phyloP scores from a whole-genome alignment of 2,888 invertebrate species.

The Drosophila koepferae region DNA sequence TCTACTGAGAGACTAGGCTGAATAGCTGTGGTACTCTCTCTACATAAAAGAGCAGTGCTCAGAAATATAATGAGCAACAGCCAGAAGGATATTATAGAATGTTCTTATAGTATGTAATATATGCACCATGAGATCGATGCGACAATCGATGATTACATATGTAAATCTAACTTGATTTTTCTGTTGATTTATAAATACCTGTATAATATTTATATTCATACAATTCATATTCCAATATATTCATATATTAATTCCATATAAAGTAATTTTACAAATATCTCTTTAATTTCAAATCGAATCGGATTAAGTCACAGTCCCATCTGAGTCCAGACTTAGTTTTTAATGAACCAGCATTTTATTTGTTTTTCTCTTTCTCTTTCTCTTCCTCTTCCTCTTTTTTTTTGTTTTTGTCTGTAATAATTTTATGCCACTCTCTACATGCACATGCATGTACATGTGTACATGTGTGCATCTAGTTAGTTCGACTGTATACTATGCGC shows the following conservation, averaged over 20 bases:
- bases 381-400: not conserved
- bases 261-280: not conserved
- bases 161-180: no score
- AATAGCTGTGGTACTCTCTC: no score
- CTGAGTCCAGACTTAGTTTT: not conserved
- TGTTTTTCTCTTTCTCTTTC: not conserved
- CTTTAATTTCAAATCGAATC: not conserved
- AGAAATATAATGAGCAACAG: not conserved
- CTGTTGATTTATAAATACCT: not conserved
- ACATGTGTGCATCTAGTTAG: slow-evolving; percentile 1
- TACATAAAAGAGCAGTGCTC: not conserved
- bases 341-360: slow-evolving; percentile 6
- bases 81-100: not conserved
- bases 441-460: not conserved
- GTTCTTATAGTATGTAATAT: not conserved
- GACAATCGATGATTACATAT: not conserved
- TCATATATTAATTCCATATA: not conserved
- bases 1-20: no score
- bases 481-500: not conserved
- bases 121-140: not conserved
- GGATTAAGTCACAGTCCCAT: not conserved
- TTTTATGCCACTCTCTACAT: not conserved
- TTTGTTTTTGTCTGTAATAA: not conserved
- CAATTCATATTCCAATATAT: no score
- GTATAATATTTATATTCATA: not conserved